Percentiles rank a stretch among this genome's conserved stretches.
Conservation (phyloP, 2,113 vertebrate genomes). For the Oostethus manadensis region DNA sequence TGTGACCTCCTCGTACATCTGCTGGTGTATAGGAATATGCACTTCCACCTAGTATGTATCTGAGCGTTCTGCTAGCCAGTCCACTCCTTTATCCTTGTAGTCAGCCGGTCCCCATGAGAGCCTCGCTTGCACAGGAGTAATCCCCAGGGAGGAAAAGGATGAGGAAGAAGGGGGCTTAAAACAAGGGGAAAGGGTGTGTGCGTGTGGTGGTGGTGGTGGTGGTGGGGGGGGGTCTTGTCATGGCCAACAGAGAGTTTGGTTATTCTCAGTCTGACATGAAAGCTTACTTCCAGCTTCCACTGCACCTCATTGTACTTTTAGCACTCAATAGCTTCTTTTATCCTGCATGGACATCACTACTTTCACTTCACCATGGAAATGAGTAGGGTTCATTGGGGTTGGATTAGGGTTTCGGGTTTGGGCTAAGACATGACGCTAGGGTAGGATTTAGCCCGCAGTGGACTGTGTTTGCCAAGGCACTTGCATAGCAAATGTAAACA, state of each 20-base stretch:
- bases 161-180: constrained; percentile 10
- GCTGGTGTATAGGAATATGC: constrained; percentile 12
- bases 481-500: constrained; percentile 5
- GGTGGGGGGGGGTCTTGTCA: constrained; percentile 21
- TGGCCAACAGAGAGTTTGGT: constrained; percentile 37
- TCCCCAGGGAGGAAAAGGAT: constrained; percentile 27
- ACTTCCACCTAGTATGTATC: not conserved
- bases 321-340: constrained; percentile 23
- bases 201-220: too few species aligned
- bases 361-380: too few species aligned
- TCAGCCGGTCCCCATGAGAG: constrained; percentile 48
- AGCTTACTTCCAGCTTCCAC: constrained; percentile 45
- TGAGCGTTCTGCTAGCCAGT: constrained; percentile 24
- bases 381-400: too few species aligned
- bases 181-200: not conserved
- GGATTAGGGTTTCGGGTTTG: too few species aligned
- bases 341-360: too few species aligned
- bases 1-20: constrained; percentile 28
- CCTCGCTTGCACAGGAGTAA: constrained; percentile 26
- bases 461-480: constrained; percentile 9
- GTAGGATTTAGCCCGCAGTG: too few species aligned
- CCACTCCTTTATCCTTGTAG: constrained; percentile 49
- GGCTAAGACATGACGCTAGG: too few species aligned
- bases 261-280: constrained; percentile 38
- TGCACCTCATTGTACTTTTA: constrained; percentile 18